These are phyloP conservation scores for Laodelphax striatellus DNA, from an alignment of 1,140 invertebrate species.

Conservation along the genomic window DNA sequence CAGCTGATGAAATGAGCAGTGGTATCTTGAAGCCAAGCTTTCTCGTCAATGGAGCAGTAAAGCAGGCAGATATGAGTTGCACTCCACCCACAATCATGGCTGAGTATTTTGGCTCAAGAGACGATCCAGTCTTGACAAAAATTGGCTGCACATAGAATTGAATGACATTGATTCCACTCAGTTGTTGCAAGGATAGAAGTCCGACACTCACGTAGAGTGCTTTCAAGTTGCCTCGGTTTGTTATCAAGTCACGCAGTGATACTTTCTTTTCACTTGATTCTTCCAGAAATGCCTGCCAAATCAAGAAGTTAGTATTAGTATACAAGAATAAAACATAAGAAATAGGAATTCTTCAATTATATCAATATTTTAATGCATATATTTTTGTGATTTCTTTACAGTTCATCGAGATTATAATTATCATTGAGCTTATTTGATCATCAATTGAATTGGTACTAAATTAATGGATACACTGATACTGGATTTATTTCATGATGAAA, in stretches of 20 bases:
- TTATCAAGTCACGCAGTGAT: conserved; percentile 41
- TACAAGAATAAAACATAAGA: no score
- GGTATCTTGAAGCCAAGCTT: conserved; percentile 57
- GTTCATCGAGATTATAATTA: no score
- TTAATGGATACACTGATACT: no score
- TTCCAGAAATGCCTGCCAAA: conserved; percentile 36
- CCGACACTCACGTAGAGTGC: conserved; percentile 56
- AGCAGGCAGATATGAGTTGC: conserved; percentile 50
- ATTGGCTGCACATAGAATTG: conserved; percentile 58
- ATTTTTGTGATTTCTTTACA: no score
- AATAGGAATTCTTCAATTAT: no score
- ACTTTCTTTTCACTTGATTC: conserved; percentile 35
- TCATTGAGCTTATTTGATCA: no score
- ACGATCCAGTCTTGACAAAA: conserved; percentile 48
- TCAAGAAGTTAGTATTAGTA: conserved; percentile 25
- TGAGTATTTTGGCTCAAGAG: conserved; percentile 42
- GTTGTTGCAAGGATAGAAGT: conserved; percentile 60
- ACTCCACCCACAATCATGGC: conserved; percentile 73
- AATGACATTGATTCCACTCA: conserved; percentile 49
- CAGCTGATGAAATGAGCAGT: conserved; percentile 52
- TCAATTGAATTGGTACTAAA: no score
- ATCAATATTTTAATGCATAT: no score
- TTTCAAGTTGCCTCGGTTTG: conserved; percentile 41
- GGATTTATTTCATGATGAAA: no score
- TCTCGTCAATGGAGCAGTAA: conserved; percentile 63